Evolutionary conservation across 1,140 invertebrate species (phyloP), one percentile per base, ranked within the genome.

Genomic region (Probaryconus sp.): DNA sequence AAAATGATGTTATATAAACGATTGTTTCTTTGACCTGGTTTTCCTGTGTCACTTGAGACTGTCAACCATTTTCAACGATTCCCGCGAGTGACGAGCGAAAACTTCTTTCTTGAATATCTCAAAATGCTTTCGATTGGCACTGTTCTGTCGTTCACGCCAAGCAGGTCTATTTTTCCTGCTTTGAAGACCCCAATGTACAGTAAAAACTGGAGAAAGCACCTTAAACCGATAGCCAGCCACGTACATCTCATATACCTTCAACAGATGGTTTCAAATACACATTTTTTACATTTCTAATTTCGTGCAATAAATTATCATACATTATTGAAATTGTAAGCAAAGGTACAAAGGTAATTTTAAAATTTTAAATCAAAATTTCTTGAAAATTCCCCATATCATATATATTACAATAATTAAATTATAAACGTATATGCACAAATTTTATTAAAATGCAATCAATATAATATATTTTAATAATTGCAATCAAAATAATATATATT

Each of bases 241-340:
- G 81, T 93, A 95, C 94, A 97, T 96, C 88, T 98, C 96, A 87
- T 97, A 97, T 0, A 97, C 94, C 95, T 97, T 88, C 1, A 89
- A 89, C 70, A 68, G 31, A 13, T 20, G n/a, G 24, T 21, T 30
- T 30, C 7, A 9, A 30, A 30, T n/a, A n/a, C n/a, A n/a, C n/a
- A n/a, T n/a, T n/a, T n/a, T n/a, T n/a, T n/a, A n/a, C n/a, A n/a
- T n/a, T n/a, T n/a, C n/a, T n/a, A n/a, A n/a, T n/a, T n/a, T n/a
- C n/a, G n/a, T n/a, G n/a, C n/a, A n/a, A n/a, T n/a, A n/a, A n/a
- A n/a, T n/a, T n/a, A n/a, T n/a, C n/a, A 30, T 24, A 24, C 21
- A 24, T 24, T 24, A 24, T n/a, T n/a, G n/a, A n/a, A n/a, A n/a
- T n/a, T n/a, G n/a, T n/a, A n/a, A n/a, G n/a, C n/a, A n/a, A n/a